Percentiles rank a stretch among this genome's conserved stretches.
These are phyloP conservation scores for Ondatra zibethicus DNA, from an alignment of 2,113 vertebrate genomes.

Conservation along the genomic window DNA sequence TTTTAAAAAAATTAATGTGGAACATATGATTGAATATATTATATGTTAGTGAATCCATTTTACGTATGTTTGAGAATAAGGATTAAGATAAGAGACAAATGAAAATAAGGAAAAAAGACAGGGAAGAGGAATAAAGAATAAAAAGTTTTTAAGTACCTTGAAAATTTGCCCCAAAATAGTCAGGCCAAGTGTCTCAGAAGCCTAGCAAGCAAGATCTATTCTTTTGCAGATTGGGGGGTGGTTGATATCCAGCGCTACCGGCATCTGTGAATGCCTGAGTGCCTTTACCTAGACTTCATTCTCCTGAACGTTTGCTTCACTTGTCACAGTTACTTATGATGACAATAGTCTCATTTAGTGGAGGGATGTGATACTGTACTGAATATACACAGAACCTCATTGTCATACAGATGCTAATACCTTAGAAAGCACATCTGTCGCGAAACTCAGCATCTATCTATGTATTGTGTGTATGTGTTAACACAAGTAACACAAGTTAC, in stretches of 20 bases:
- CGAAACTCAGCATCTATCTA: background rate
- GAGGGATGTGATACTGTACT: background rate
- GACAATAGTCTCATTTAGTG: background rate
- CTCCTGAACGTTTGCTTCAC: background rate
- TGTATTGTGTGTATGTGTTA: background rate
- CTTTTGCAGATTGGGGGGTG: background rate
- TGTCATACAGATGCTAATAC: background rate
- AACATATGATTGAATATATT: background rate
- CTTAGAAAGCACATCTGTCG: background rate
- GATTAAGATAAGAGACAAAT: background rate
- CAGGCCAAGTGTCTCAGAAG: background rate
- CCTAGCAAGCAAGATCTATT: background rate
- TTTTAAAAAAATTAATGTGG: background rate
- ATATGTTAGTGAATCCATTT: background rate
- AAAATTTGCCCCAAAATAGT: background rate
- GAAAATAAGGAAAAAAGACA: background rate
- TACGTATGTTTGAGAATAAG: slow-evolving; percentile 5
- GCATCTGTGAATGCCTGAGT: background rate
- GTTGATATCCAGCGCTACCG: background rate
- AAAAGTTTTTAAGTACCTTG: slow-evolving; percentile 19
- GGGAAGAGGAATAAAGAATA: background rate
- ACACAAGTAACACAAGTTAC: background rate
- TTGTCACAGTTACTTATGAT: background rate
- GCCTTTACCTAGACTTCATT: background rate
- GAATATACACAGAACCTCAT: background rate